A percentile compares a stretch with the other conserved stretches of the same genome.
phyloP scores from a whole-genome alignment of 2,888 invertebrate species.

The Gasteruption jaculator region DNA sequence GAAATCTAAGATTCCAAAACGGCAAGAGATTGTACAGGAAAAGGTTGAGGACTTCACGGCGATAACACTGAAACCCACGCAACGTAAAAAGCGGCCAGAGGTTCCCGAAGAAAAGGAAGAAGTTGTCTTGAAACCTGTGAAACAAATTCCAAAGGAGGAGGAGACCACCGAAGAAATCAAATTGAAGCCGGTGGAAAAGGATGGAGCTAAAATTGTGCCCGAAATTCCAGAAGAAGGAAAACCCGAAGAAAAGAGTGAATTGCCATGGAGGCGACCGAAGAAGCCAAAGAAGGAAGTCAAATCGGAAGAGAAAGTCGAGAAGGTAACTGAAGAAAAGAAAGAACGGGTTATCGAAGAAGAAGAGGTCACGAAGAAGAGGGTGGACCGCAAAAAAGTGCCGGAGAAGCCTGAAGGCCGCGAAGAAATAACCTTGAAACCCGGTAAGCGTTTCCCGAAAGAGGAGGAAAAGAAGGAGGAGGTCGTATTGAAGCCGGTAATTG shows the following conservation, averaged over 20 bases:
- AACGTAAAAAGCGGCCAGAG: conserved; percentile 24
- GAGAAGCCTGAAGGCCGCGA: too few species aligned
- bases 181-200: conserved; percentile 22
- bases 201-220: conserved; percentile 21
- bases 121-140: conserved; percentile 37
- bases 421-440: conserved; percentile 18
- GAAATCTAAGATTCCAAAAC: conserved; percentile 1
- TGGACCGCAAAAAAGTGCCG: conserved; percentile 26
- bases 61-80: conserved; percentile 30
- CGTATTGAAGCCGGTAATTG: conserved; percentile 30
- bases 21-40: conserved; percentile 6
- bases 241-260: conserved; percentile 27
- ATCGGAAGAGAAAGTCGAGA: conserved; percentile 27
- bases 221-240: conserved; percentile 28
- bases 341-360: conserved; percentile 19
- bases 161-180: conserved; percentile 23
- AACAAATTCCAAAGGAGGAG: conserved; percentile 29
- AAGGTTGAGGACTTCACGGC: conserved; percentile 30
- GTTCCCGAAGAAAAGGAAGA: conserved; percentile 52
- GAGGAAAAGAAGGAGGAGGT: conserved; percentile 46
- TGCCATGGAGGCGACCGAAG: conserved; percentile 35
- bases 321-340: conserved; percentile 15
- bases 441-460: conserved; percentile 32
- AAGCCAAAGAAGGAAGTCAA: conserved; percentile 26
- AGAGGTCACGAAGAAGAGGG: conserved; percentile 15